phyloP scores from a whole-genome alignment of 1,140 invertebrate species.

The Drosophila santomea region DNA sequence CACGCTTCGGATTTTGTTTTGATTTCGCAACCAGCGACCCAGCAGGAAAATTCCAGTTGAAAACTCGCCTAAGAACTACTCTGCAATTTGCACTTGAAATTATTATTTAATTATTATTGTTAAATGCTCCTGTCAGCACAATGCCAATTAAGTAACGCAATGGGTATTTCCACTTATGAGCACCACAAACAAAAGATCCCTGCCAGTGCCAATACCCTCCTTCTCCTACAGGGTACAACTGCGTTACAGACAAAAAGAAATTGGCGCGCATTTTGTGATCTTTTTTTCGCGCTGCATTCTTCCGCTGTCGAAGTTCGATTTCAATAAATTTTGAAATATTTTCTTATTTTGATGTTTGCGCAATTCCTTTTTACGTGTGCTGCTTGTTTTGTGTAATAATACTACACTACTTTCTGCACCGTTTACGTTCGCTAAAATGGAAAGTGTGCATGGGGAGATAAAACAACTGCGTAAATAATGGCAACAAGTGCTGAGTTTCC shows the following conservation, averaged over 20 bases:
- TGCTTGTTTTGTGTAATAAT: slow-evolving; percentile 27
- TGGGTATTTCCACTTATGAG: too few relatives aligned
- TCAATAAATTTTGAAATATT: slow-evolving; percentile 40
- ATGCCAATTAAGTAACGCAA: too few relatives aligned
- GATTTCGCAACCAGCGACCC: slow-evolving; percentile 40
- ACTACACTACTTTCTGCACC: not conserved
- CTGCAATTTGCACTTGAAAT: not conserved
- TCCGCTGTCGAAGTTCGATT: slow-evolving; percentile 31
- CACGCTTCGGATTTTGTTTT: slow-evolving; percentile 56
- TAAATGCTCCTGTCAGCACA: too few relatives aligned
- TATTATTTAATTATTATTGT: too few relatives aligned
- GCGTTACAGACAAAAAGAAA: slow-evolving; percentile 19
- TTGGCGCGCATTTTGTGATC: slow-evolving; percentile 45
- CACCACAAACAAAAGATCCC: not conserved
- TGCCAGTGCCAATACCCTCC: not conserved
- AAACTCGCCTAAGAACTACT: not conserved
- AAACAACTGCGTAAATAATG: slow-evolving; percentile 73
- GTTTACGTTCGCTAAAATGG: not conserved
- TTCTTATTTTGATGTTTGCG: slow-evolving; percentile 26
- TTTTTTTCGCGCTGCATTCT: slow-evolving; percentile 19
- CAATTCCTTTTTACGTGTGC: slow-evolving; percentile 57
- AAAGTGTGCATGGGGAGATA: slow-evolving; percentile 14
- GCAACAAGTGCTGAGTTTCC: slow-evolving; percentile 51
- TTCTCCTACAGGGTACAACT: not conserved
- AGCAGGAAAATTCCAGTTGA: not conserved